Conservation (phyloP, 1,140 invertebrate species). For the Heliconius nattereri region DNA sequence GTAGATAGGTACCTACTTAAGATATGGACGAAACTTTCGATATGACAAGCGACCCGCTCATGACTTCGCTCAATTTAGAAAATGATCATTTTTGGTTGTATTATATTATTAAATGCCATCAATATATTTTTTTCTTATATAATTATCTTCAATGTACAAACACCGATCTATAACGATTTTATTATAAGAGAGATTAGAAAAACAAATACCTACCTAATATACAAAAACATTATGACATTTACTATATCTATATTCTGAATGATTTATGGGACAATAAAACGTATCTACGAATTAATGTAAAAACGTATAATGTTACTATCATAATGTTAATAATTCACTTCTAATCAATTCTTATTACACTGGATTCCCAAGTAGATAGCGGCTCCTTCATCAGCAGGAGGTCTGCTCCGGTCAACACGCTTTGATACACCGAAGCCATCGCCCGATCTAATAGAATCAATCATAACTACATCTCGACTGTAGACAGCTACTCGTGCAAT, state of each 20-base stretch:
- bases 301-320: neutral
- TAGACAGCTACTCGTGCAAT: conserved; percentile 23
- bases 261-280: neutral
- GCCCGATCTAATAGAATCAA: conserved; percentile 75
- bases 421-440: conserved; percentile 76
- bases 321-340: conserved; percentile 33
- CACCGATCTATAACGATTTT: no score
- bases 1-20: no score
- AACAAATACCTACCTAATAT: no score
- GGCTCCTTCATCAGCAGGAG: conserved; percentile 67
- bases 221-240: neutral
- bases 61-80: no score
- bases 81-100: no score
- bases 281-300: neutral
- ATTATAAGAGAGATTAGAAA: no score
- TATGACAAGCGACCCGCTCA: no score
- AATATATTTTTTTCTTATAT: no score
- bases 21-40: no score
- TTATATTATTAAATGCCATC: no score
- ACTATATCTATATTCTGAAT: neutral
- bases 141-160: no score
- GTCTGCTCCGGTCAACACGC: conserved; percentile 71
- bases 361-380: conserved; percentile 43
- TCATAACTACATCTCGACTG: conserved; percentile 68
- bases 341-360: conserved; percentile 48